Percentiles rank a stretch among this genome's conserved stretches.
Conservation (phyloP, 2,888 invertebrate species). For the Ophion ventricosus region DNA sequence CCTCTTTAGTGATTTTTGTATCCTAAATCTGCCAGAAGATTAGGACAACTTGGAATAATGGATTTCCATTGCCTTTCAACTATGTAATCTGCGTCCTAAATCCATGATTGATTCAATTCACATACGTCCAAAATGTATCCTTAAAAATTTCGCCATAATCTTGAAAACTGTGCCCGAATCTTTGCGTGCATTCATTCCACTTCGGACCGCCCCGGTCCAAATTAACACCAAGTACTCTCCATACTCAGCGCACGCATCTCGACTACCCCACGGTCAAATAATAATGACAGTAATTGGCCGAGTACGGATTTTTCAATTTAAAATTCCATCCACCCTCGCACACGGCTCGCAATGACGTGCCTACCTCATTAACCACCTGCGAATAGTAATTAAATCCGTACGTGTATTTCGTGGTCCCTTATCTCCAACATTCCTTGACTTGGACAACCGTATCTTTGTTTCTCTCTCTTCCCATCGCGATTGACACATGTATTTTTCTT, state of each 20-base stretch:
- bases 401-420: slow-evolving; percentile 7
- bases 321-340: slow-evolving; percentile 27
- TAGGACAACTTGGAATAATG: no score
- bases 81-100: no score
- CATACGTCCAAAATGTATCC: no score
- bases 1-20: no score
- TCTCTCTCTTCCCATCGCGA: slow-evolving; percentile 21
- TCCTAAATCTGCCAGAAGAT: no score
- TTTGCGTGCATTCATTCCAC: no score
- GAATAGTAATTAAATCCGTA: slow-evolving; percentile 52
- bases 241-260: not conserved
- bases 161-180: no score
- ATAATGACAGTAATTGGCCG: slow-evolving; percentile 49
- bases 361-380: slow-evolving; percentile 39
- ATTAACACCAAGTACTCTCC: no score
- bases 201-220: no score
- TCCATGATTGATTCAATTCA: no score
- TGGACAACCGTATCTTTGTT: slow-evolving; percentile 5
- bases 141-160: no score
- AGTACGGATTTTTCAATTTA: slow-evolving; percentile 9
- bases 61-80: no score
- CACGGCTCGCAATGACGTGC: not conserved
- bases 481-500: slow-evolving; percentile 38
- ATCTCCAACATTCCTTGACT: slow-evolving; percentile 1
- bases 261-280: slow-evolving; percentile 1